Base-by-base conservation (phyloP, 2,113 vertebrate genomes). In the Galemys pyrenaicus region DNA sequence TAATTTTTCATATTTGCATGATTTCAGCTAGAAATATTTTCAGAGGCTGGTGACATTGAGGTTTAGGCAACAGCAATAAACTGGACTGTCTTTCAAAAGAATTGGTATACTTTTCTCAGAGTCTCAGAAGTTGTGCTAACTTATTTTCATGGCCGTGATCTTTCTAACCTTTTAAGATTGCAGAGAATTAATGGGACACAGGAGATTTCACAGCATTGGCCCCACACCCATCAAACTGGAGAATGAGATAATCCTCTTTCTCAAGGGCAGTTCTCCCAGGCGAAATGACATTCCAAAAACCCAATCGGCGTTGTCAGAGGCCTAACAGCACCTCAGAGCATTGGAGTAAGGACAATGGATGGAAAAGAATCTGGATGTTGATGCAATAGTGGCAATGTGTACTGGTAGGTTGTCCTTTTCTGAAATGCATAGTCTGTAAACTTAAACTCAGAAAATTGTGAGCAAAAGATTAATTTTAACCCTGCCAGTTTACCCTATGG, bases 141-240 rank as follows among this genome's bases (percentile, higher is more conserved):
- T 78, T 91, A 89, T 91, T 94, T 86, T 16, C 64, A 89, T 89
- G 49, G 51, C 37, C 85, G 65, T 93, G 75, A 85, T 91, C 37
- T 82, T 89, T 94, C 32, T 88, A 91, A 88, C 39, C 62, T 87
- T 87, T 73, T 44, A 79, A 89, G 37, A 83, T 90, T 87, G 91
- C 4, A 60, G 65, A 82, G 68, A 86, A 74, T 82, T 83, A 71
- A 81, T 92, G 68, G 13, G 44, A 85, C 86, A 85, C 35, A 41
- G 39, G 54, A 80, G 73, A 30, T 86, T 94, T 56, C n/a, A 82
- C 28, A 79, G 44, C 10, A 12, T 13, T 73, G 77, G n/a, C 32
- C n/a, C 11, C n/a, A 35, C 19, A 54, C n/a, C 17, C n/a, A 89
- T 70, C 44, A 22, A 15, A 28, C 8, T 91, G 75, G 39, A 64